Evolutionary conservation across 2,888 invertebrate species (phyloP), one percentile per base, ranked within the genome.

Genomic region (Macrosoma leucophasiata): DNA sequence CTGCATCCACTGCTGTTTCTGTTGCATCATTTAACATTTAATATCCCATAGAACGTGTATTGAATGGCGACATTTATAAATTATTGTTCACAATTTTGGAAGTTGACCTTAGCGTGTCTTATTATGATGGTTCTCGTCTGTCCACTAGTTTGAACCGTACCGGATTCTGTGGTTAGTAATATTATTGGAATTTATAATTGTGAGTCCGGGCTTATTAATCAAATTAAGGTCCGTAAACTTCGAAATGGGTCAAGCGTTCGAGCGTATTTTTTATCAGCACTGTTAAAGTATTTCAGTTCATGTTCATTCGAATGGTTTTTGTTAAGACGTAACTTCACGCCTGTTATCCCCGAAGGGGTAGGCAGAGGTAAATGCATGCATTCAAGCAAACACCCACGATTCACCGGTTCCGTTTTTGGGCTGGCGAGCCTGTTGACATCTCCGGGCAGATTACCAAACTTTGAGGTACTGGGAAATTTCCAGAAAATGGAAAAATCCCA

Each of bases 151-250:
- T 49, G 48, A 48, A 33, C 35, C 23, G 26, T 41, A 51, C 49
- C 45, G 54, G 48, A 45, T 46, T 50, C 46, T 50, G 46, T 48
- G 49, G 50, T 50, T 50, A 43, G 43, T 53, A 58, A 53, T 58
- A 53, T 58, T 54, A 53, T 58, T 54, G 55, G 65, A 69, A 65
- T 68, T 60, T 59, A 61, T 64, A 65, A 68, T 68, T 67, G 62
- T 63, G 56, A 55, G 47, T 55, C 49, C 43, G 43, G 47, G 52
- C 45, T 48, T 46, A 48, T 55, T 59, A 48, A 52, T 55, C 51
- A 48, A 50, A 55, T 25, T 49, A 52, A 50, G 55, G 55, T 56
- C 54, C 39, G 36, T 53, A 57, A 55, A 54, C 58, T 44, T 43
- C 35, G 37, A 41, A 37, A 46, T 41, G 39, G 51, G 42, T 42